Evolutionary conservation across 2,888 invertebrate genomes (phyloP), one percentile per base, ranked within the genome.

Genomic region (Bruchidius siliquastri): DNA sequence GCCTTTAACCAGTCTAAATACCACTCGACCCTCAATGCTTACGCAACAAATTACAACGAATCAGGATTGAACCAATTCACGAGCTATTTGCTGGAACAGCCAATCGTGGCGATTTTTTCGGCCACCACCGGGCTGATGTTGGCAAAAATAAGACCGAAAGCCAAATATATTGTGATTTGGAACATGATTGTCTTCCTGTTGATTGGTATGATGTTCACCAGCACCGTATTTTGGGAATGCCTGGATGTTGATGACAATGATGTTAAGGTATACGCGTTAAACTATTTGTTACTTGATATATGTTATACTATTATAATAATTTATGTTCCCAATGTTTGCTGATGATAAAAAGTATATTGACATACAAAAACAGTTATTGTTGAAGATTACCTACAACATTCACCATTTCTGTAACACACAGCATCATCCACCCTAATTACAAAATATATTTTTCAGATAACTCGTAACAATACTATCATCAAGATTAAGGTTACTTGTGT

Each of bases 1-100:
- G 85, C 86, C 71, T 90, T 90, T 79, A 84, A 91, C 78, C 90
- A 91, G 80, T 88, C 91, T 0, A 87, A 89, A 76, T 91, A 90
- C 83, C 88, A 88, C 74, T 84, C 90, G 22, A 88, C 90, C 0
- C 87, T 87, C 30, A 74, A 83, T 79, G 84, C 85, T 72, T 90
- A 87, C 21, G 82, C 85, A 71, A 87, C 87, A 69, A 88, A 90
- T 8, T 87, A 90, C 22, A 84, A 85, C 0, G 90, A 90, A 81
- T 89, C 90, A n/a, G 87, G 89, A 82, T 81, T 85, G 6, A 87
- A 89, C 0, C 86, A 90, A 74, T 84, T 90, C 72, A 81, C 89
- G 0, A 85, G 87, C 20, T 89, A 87, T 81, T 84, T 90, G n/a
- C 77, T 90, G n/a, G 88, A 88, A 77, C 90, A 91, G 0, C 87